A percentile compares a stretch with the other conserved stretches of the same genome.
phyloP scores from a whole-genome alignment of 1,140 invertebrate genomes.

The Habropoda laboriosa region DNA sequence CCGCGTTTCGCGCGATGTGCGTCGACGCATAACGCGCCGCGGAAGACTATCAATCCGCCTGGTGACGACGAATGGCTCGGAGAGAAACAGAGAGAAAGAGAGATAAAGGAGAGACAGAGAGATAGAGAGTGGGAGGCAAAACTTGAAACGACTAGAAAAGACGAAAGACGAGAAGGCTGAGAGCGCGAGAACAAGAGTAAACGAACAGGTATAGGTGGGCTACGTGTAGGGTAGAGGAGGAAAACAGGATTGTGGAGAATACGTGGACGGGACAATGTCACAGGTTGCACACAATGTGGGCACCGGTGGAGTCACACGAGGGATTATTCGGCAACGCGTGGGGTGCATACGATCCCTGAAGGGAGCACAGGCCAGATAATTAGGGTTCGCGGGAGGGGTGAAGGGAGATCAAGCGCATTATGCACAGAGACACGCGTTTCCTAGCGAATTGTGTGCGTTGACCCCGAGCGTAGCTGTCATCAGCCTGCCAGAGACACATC shows the following conservation, averaged over 20 bases:
- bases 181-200: background rate
- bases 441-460: slow-evolving; percentile 36
- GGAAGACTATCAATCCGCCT: too few relatives aligned
- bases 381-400: slow-evolving; percentile 1
- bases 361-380: slow-evolving; percentile 32
- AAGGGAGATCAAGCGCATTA: slow-evolving; percentile 13
- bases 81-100: too few relatives aligned
- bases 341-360: slow-evolving; percentile 26
- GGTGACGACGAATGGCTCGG: background rate
- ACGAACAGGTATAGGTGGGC: background rate
- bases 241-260: slow-evolving; percentile 28
- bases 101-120: too few relatives aligned
- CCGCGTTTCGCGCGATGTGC: slow-evolving; percentile 21
- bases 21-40: background rate
- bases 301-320: slow-evolving; percentile 38
- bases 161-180: background rate
- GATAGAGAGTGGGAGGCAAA: too few relatives aligned
- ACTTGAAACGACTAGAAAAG: slow-evolving; percentile 15
- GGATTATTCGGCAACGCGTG: slow-evolving; percentile 51
- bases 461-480: slow-evolving; percentile 41
- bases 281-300: slow-evolving; percentile 49
- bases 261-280: slow-evolving; percentile 58
- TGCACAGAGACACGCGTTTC: slow-evolving; percentile 42
- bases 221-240: background rate
- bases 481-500: slow-evolving; percentile 49